phyloP scores from a whole-genome alignment of 2,888 invertebrate species.

The Aleiodes alternator region DNA sequence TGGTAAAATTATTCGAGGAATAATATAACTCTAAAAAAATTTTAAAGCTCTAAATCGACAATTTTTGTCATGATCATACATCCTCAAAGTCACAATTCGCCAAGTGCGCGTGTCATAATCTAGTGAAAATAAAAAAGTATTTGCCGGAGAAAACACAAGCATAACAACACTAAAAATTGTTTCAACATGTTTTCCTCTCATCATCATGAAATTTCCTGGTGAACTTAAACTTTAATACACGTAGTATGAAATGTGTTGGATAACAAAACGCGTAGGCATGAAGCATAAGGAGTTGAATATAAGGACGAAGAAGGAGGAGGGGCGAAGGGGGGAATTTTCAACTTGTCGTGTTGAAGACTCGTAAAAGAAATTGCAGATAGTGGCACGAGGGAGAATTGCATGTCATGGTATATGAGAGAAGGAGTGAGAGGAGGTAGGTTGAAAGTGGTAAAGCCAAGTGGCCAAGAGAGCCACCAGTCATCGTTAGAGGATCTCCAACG shows the following conservation, averaged over 20 bases:
- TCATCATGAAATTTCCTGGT: constrained; percentile 17
- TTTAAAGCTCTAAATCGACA: no score
- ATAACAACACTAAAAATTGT: constrained; percentile 23
- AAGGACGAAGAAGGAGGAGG: background rate
- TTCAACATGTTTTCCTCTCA: background rate
- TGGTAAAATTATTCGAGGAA: no score
- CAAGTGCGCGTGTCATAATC: no score
- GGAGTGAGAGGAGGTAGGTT: background rate
- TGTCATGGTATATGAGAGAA: constrained; percentile 25
- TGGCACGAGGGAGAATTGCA: constrained; percentile 16
- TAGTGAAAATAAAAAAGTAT: no score
- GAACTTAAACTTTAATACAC: constrained; percentile 10
- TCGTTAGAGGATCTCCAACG: constrained; percentile 31
- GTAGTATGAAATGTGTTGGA: constrained; percentile 3
- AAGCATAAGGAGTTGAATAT: background rate
- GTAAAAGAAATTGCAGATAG: constrained; percentile 35
- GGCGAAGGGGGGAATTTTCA: background rate
- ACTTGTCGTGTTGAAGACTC: constrained; percentile 31
- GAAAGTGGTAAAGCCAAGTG: constrained; percentile 26
- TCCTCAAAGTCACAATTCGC: no score
- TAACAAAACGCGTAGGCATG: constrained; percentile 25
- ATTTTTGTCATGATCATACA: no score
- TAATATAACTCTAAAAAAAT: no score
- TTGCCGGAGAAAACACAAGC: background rate
- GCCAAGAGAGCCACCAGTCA: constrained; percentile 34